These are phyloP conservation scores for Tragelaphus imberbis DNA, from an alignment of 2,113 vertebrate species.

Conservation along the genomic window DNA sequence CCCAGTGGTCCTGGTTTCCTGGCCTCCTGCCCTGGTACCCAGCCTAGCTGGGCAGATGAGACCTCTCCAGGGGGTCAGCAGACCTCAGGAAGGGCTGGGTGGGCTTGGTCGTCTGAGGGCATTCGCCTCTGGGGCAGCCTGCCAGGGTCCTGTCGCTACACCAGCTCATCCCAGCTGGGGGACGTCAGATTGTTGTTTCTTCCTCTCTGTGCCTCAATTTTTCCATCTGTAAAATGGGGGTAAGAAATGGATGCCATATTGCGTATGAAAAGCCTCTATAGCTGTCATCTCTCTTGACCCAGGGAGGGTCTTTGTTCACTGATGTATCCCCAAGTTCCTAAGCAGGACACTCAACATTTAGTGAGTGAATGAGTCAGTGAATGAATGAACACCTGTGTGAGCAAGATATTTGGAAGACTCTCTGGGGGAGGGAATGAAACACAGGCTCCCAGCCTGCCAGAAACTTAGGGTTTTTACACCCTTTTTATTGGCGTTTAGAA, in stretches of 20 bases:
- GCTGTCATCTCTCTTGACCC: background rate
- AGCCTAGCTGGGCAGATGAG: background rate
- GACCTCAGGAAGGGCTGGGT: background rate
- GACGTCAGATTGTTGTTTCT: background rate
- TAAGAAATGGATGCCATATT: background rate
- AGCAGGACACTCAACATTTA: background rate
- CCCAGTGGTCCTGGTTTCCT: background rate
- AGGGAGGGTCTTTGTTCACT: background rate
- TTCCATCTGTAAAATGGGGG: background rate
- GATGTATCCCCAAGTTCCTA: background rate
- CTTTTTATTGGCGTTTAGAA: background rate
- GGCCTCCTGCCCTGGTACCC: background rate
- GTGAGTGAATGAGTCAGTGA: background rate
- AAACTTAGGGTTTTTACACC: background rate
- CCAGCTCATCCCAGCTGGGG: background rate
- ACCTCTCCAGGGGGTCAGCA: too few species aligned
- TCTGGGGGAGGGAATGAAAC: background rate
- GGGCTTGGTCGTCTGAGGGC: background rate
- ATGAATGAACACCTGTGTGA: background rate
- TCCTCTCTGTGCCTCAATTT: background rate
- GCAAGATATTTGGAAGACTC: background rate
- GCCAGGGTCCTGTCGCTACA: accelerated
- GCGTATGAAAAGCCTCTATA: accelerated
- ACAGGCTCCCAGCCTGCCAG: background rate
- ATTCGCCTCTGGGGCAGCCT: background rate